These are phyloP conservation scores for Andrena bucephala DNA, from an alignment of 2,888 invertebrate species.

Conservation along the genomic window DNA sequence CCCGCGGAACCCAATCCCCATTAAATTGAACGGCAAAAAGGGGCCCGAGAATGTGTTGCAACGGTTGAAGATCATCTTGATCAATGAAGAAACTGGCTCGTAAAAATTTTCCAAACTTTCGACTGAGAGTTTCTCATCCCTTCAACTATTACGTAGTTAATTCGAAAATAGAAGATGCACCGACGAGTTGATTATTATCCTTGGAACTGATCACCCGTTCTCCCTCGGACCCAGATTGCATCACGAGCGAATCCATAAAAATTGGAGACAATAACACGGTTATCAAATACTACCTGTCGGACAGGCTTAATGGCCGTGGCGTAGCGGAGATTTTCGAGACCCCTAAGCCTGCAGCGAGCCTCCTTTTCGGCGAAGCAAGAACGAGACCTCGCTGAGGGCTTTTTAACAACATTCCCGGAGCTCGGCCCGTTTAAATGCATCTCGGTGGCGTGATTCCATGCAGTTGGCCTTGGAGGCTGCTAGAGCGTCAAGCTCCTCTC, in stretches of 20 bases:
- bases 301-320: neutral
- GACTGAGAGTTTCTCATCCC: no score
- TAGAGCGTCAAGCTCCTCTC: slow-evolving; percentile 75
- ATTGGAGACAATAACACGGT: neutral
- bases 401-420: slow-evolving; percentile 66
- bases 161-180: no score
- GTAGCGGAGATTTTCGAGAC: neutral
- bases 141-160: no score
- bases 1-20: slow-evolving; percentile 10
- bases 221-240: neutral
- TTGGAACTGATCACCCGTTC: neutral
- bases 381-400: slow-evolving; percentile 21
- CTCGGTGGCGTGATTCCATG: slow-evolving; percentile 77
- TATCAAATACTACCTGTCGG: neutral
- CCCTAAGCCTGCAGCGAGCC: neutral
- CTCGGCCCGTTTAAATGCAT: slow-evolving; percentile 73
- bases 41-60: slow-evolving; percentile 31
- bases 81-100: slow-evolving; percentile 31
- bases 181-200: neutral
- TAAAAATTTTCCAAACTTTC: slow-evolving; percentile 40
- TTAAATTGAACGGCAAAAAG: slow-evolving; percentile 51
- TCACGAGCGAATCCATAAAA: neutral
- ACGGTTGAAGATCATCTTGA: neutral
- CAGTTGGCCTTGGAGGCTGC: slow-evolving; percentile 82
- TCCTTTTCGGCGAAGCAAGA: slow-evolving; percentile 23